Base-by-base conservation (phyloP, 2,888 invertebrate species). In the Thecophora atra region DNA sequence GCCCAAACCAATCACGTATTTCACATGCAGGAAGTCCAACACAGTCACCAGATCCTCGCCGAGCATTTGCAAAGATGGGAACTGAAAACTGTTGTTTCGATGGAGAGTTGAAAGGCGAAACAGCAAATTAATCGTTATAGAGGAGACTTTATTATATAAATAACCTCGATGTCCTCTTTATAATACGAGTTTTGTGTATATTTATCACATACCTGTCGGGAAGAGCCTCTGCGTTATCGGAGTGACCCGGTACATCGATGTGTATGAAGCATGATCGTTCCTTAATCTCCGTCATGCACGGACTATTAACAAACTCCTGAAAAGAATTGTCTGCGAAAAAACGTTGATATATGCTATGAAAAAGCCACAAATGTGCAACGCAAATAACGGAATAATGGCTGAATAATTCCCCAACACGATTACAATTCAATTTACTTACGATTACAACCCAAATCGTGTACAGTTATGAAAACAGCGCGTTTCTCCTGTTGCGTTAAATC, bases 361-460 rank as follows among this genome's bases (percentile, higher is more conserved):
- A 60, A 60, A 17, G 30, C 11, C 24, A n/a, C n/a, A n/a, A n/a
- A n/a, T n/a, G n/a, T n/a, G n/a, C n/a, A 21, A 24, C 19, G 21
- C 54, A 54, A 54, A 26, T 3, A 56, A 56, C 21, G 21, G 8
- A 19, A 13, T 56, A 21, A 37, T 56, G 56, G 24, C 21, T 21
- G 19, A 13, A 2, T 37, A 37, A 37, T 8, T 37, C 11, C 37
- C 11, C 37, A 37, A 64, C 5, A 15, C 28, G 37, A 70, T 66
- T n/a, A n/a, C n/a, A n/a, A n/a, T n/a, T n/a, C n/a, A n/a, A n/a
- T n/a, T n/a, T n/a, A 83, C 92, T 90, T 87, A 92, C 92, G 92
- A 83, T 93, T 93, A 81, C 92, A 92, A 82, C 96, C 96, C 81
- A 96, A 89, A 85, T 96, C 96, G 87, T 96, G 96, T 0, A 96